Evolutionary conservation across 1,140 invertebrate species (phyloP).

Genomic region (Colletes latitarsis): DNA sequence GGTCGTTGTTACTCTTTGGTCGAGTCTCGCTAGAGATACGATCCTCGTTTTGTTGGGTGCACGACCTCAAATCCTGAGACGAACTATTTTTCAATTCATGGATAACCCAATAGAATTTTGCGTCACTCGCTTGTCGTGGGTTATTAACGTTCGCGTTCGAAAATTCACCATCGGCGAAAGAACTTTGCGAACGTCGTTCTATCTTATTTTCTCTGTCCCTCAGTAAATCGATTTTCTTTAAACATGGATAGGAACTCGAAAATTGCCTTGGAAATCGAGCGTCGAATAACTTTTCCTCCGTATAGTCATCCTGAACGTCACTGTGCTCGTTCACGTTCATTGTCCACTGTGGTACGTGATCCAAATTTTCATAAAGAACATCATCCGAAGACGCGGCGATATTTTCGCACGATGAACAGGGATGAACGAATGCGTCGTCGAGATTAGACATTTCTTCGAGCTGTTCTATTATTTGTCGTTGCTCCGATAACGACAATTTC

Average conservation of each 20-base stretch:
- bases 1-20: neutral
- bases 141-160: neutral
- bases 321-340: too few species aligned
- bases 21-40: neutral
- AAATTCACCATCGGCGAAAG: neutral
- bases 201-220: neutral
- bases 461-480: conserved; percentile 83
- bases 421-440: conserved; percentile 73
- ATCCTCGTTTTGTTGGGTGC: neutral
- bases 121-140: neutral
- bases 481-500: conserved; percentile 78
- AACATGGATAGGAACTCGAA: neutral
- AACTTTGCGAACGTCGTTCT: neutral
- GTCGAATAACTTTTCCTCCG: neutral
- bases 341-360: too few species aligned
- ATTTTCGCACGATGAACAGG: neutral
- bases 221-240: neutral
- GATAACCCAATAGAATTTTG: neutral
- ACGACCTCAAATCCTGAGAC: neutral
- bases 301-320: too few species aligned
- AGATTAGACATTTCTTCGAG: conserved; percentile 83
- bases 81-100: neutral
- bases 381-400: neutral
- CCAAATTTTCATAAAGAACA: too few species aligned
- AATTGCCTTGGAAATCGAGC: neutral